phyloP scores from a whole-genome alignment of 1,140 invertebrate genomes.

The Lasaia peninsularis region DNA sequence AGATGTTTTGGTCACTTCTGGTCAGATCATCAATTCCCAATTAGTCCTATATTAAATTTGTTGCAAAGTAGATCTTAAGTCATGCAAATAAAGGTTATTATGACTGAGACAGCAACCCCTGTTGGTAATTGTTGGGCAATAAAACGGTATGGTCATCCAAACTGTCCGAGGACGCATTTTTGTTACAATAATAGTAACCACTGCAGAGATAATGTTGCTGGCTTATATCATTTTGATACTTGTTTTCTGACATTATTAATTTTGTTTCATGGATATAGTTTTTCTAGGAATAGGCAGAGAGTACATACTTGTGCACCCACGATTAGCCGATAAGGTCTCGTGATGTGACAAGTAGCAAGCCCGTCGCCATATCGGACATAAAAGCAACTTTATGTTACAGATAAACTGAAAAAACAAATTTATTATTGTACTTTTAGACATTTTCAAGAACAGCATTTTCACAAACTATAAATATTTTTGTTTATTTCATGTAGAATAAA shows the following conservation, averaged over 20 bases:
- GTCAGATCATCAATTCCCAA: not conserved
- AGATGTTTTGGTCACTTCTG: conserved; percentile 4
- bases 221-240: not conserved
- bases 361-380: too few species aligned
- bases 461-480: too few species aligned
- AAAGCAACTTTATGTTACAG: too few species aligned
- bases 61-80: not conserved
- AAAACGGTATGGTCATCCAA: conserved; percentile 17
- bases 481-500: too few species aligned
- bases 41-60: not conserved
- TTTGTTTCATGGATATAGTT: too few species aligned
- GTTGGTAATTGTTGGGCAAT: not conserved
- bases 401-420: too few species aligned
- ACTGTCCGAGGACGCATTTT: not conserved
- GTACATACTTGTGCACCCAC: too few species aligned
- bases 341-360: too few species aligned
- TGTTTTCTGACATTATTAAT: not conserved
- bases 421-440: too few species aligned
- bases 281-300: too few species aligned
- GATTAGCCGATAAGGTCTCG: too few species aligned
- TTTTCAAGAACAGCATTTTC: too few species aligned
- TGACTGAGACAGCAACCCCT: not conserved
- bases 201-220: not conserved
- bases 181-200: not conserved
- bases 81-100: not conserved